These are phyloP conservation scores for Stomatorhinus walkeri DNA, from an alignment of 2,797 vertebrate species.

Conservation along the genomic window DNA sequence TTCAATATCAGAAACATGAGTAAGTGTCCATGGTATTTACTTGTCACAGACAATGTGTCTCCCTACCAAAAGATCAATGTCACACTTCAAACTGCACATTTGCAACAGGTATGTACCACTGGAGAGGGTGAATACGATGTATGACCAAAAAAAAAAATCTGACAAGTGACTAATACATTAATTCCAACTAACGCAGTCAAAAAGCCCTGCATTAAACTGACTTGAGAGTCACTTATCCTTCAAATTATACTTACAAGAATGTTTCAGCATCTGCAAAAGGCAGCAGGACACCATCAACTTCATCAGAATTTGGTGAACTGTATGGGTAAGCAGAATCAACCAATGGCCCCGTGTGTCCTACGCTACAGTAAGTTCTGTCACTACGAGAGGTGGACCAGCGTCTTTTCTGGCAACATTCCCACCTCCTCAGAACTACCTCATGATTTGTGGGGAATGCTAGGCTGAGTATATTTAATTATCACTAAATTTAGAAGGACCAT, in stretches of 20 bases:
- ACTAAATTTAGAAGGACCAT: conserved; percentile 14
- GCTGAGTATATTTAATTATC: neutral
- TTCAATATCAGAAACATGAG: neutral
- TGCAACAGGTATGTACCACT: neutral
- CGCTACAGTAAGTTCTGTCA: neutral
- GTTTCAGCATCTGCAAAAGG: neutral
- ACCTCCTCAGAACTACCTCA: neutral
- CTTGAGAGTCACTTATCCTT: neutral
- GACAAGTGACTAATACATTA: neutral
- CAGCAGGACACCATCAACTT: neutral
- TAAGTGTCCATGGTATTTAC: neutral
- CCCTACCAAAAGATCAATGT: neutral
- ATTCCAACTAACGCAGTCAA: neutral
- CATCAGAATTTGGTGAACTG: neutral
- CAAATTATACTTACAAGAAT: neutral
- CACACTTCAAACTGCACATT: neutral
- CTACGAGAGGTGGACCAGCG: neutral
- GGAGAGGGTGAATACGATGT: neutral
- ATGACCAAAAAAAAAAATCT: neutral
- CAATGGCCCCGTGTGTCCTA: neutral
- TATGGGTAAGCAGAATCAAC: neutral
- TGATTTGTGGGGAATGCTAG: conserved; percentile 5
- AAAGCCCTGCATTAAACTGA: neutral
- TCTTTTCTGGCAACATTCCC: neutral
- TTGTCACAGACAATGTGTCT: neutral